Evolutionary conservation across 1,140 invertebrate species (phyloP), one percentile per base, ranked within the genome.

Genomic region (Teleopsis dalmanni): DNA sequence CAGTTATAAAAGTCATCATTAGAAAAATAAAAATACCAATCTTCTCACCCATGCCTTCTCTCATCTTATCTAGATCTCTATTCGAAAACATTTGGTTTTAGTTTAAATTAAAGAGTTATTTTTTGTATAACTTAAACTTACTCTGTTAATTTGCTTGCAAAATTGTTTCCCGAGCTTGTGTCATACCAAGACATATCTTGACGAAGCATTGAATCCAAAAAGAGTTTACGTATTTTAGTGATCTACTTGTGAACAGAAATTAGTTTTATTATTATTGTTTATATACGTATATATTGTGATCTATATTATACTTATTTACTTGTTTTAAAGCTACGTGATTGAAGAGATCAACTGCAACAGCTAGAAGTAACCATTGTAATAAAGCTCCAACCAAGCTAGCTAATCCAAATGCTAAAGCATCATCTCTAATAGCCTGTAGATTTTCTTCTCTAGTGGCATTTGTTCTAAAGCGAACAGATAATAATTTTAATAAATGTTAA

Each of bases 161-260:
- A 88, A 64, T 92, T 91, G 57, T 88, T 87, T 13, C 85, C 83
- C 25, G 88, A 84, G 56, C 89, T 83, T 2, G 83, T 81, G 63
- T 95, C 92, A 70, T 90, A 95, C 92, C 92, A 96, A 23, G 82
- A 75, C 60, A 95, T 89, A 57, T 95, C 90, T 72, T 95, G 91
- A 13, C 87, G 78, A 4, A 96, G 71, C 1, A 92, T 81, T 6
- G 87, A 76, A 56, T 79, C 73, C n/a, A 92, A 72, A 62, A 88
- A 91, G 55, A 75, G 72, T 55, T 77, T 77, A 36, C 86, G 80
- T 16, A 92, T 79, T 62, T 82, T 75, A n/a, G n/a, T n/a, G n/a
- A n/a, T n/a, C n/a, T n/a, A n/a, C n/a, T n/a, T n/a, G n/a, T n/a
- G n/a, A n/a, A n/a, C n/a, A n/a, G n/a, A n/a, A n/a, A n/a, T n/a